Percentiles rank a stretch among this genome's conserved stretches.
phyloP scores from a whole-genome alignment of 2,113 vertebrate species.

The Salvator merianae region DNA sequence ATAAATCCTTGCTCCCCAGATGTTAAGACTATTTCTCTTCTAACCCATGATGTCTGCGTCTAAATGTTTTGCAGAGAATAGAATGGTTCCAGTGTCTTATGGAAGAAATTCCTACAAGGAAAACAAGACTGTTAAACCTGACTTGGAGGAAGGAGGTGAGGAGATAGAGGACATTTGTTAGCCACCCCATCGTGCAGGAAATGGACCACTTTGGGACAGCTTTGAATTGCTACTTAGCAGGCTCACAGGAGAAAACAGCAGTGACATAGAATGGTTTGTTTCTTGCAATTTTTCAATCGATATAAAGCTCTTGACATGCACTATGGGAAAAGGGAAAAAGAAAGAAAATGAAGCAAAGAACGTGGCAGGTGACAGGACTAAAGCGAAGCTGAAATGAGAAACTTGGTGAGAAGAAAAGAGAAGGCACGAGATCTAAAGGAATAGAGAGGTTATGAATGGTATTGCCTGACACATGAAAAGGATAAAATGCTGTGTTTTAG shows the following conservation, averaged over 20 bases:
- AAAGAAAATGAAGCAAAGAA: conserved; percentile 51
- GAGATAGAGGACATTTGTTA: conserved; percentile 3
- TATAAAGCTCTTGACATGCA: conserved; percentile 53
- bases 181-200: conserved; percentile 35
- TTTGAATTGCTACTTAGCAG: conserved; percentile 52
- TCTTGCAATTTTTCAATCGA: conserved; percentile 54
- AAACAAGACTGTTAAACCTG: conserved; percentile 40
- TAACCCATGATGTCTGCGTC: neutral
- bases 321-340: conserved; percentile 31
- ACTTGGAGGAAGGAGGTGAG: neutral
- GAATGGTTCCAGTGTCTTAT: neutral
- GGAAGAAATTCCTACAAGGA: conserved; percentile 10
- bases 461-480: conserved; percentile 53
- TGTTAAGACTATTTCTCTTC: neutral
- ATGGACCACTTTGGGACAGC: conserved; percentile 35
- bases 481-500: conserved; percentile 45
- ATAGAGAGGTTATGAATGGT: conserved; percentile 5
- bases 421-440: conserved; percentile 26
- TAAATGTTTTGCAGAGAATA: conserved; percentile 20
- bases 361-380: conserved; percentile 51
- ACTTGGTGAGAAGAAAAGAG: conserved; percentile 57
- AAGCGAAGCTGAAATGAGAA: conserved; percentile 48
- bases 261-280: conserved; percentile 50
- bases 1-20: neutral
- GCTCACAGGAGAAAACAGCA: conserved; percentile 26